Evolutionary conservation across 1,140 invertebrate genomes (phyloP), one percentile per base, ranked within the genome.

Genomic region (Pogonognathellus flavescens): DNA sequence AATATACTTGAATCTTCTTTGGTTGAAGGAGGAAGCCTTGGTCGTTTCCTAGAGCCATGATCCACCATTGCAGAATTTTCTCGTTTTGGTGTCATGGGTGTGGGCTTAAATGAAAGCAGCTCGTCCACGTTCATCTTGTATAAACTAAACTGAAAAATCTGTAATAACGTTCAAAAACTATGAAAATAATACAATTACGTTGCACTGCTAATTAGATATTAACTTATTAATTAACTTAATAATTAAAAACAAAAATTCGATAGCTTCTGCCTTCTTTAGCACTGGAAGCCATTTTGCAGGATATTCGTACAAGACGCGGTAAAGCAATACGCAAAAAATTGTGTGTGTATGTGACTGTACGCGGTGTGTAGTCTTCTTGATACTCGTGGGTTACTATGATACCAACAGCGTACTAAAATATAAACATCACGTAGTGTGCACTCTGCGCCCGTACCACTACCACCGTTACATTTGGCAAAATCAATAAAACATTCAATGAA

Each of bases 51-150:
- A 11, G 66, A 14, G 16, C 53, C 20, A 18, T 25, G 59, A n/a
- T 70, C 60, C 55, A 25, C 82, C 50, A 53, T 62, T 18, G 57
- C 16, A 16, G 84, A 81, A 25, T 66, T 31, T 20, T 83, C 66
- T 41, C 70, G 41, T 59, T 66, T 62, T 14, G 86, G 82, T 18
- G 62, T 84, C 80, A 82, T 85, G 22, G 80, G 20, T 49, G 66
- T 70, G 20, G 86, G 81, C 66, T 85, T 85, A 70, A 83, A 84
- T 1, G 83, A 84, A 16, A 88, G 62, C 14, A 88, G 50, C 53
- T 88, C 86, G 72, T 87, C 82, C 0, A 87, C 83, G 70, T 87
- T 84, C 86, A 88, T 88, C 8, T 76, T 76, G 14, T 0, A 6
- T 8, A n/a, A 8, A 49, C 7, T 1, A 1, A 3, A 50, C 41